Evolutionary conservation across 2,888 invertebrate genomes (phyloP), one percentile per base, ranked within the genome.

Genomic region (Drosophila macrospina): DNA sequence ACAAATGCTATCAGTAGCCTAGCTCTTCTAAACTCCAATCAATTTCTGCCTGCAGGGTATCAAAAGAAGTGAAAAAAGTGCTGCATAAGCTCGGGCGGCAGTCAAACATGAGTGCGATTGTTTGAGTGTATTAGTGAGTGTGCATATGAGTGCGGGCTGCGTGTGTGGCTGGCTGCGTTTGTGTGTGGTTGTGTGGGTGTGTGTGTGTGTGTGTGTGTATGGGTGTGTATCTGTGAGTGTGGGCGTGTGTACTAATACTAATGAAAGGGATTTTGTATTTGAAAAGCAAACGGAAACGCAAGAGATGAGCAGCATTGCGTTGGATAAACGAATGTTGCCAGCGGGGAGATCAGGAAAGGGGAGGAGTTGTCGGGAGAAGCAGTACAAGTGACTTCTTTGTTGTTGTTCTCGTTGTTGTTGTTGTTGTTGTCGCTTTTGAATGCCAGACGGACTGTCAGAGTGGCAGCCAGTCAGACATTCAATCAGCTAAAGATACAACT

Each of bases 171-270:
- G 52, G 1, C 51, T 15, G 63, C 15, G 39, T 30, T 6, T 32
- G 32, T 50, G 50, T 24, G 26, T 11, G 24, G 1, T 7, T 13
- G 32, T 34, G 36, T 42, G 65, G n/a, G 30, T 16, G 47, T 37
- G 56, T 34, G 41, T 7, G 41, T 0, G 41, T 15, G 5, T 10
- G 59, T 26, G 16, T 7, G 42, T 6, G 37, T 0, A 2, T 20
- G 45, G 7, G 47, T 20, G 50, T 15, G 30, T 26, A 44, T 4
- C 42, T 13, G 42, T 16, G 20, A 37, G 45, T 42, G 20, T 56
- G 54, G 28, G 42, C 50, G 64, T 28, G 30, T 48, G 62, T 71
- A 76, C 70, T 68, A 82, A 83, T 82, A 77, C 81, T 81, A 86
- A 84, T 78, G 78, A 80, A 86, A 69, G 59, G 75, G 50, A 67